These are phyloP conservation scores for Patella depressa DNA, from an alignment of 2,888 invertebrate genomes.

Conservation along the genomic window DNA sequence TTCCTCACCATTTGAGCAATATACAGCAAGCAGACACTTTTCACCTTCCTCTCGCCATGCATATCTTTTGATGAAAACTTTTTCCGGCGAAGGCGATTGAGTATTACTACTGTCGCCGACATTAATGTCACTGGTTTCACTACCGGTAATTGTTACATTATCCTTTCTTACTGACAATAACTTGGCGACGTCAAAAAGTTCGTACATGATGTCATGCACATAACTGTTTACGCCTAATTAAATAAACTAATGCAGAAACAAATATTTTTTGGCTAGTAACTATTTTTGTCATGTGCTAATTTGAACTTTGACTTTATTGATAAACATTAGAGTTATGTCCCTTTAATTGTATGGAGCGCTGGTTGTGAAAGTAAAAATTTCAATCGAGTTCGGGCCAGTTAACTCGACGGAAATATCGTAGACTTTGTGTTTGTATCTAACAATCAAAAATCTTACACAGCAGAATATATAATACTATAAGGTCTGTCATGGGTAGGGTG, in stretches of 20 bases:
- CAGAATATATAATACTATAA: no score
- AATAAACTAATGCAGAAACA: background rate
- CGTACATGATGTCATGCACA: conserved; percentile 46
- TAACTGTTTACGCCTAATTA: background rate
- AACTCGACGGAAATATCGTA: no score
- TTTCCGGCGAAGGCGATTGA: conserved; percentile 36
- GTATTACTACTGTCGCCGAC: background rate
- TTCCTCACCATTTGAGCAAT: conserved; percentile 59
- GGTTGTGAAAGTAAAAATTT: no score
- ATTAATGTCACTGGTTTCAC: no score
- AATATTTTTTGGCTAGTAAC: background rate
- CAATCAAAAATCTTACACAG: no score
- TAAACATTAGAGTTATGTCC: background rate
- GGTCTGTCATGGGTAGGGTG: no score
- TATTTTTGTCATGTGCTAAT: background rate
- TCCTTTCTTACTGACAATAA: conserved; percentile 52
- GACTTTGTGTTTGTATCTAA: no score
- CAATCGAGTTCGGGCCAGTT: no score
- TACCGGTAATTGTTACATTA: background rate
- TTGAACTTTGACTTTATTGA: background rate
- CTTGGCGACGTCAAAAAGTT: conserved; percentile 58
- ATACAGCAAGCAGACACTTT: conserved; percentile 54
- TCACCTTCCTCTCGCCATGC: conserved; percentile 64
- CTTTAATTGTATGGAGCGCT: background rate
- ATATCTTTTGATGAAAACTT: conserved; percentile 40